Evolutionary conservation across 1,140 invertebrate genomes (phyloP).

Genomic region (Doryteuthis pealeii): DNA sequence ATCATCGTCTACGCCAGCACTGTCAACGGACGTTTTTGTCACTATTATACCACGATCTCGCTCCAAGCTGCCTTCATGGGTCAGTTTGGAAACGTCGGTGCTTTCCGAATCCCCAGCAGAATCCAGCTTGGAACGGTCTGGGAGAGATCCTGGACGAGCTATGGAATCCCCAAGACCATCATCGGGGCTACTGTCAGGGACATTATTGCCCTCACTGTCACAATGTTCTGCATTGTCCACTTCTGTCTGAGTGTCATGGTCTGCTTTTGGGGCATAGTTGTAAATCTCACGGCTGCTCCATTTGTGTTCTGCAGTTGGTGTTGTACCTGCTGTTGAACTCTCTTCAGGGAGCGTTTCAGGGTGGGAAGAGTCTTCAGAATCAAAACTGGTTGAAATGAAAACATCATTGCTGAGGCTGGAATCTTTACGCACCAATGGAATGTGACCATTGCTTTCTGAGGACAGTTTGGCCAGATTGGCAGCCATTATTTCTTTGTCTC

Average conservation of each 20-base stretch:
- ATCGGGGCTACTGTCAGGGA: slow-evolving; percentile 53
- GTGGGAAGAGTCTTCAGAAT: slow-evolving; percentile 53
- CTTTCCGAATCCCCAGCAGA: slow-evolving; percentile 46
- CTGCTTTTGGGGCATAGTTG: slow-evolving; percentile 24
- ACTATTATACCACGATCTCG: slow-evolving; percentile 54
- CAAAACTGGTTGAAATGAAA: slow-evolving; percentile 58
- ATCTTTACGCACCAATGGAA: slow-evolving; percentile 59
- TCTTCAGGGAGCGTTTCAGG: slow-evolving; percentile 57
- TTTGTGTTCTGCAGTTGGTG: slow-evolving; percentile 51
- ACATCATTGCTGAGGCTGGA: slow-evolving; percentile 67
- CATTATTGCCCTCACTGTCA: slow-evolving; percentile 22
- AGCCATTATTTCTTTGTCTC: slow-evolving; percentile 73
- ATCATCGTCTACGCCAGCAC: slow-evolving; percentile 51
- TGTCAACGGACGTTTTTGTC: slow-evolving; percentile 63
- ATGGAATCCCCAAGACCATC: slow-evolving; percentile 55
- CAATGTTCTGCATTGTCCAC: slow-evolving; percentile 26
- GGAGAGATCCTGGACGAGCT: slow-evolving; percentile 42
- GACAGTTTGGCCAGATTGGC: slow-evolving; percentile 66
- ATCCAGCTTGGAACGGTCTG: slow-evolving; percentile 45
- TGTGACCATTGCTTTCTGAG: slow-evolving; percentile 63
- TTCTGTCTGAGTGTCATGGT: slow-evolving; percentile 38
- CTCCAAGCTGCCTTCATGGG: slow-evolving; percentile 44
- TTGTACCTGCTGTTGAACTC: slow-evolving; percentile 51
- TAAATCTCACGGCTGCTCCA: slow-evolving; percentile 37
- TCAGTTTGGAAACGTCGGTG: slow-evolving; percentile 40